A percentile compares a stretch with the other conserved stretches of the same genome.
Conservation (phyloP, 92 coral and sea anemone genomes). For the Phenganax stokvisi region DNA sequence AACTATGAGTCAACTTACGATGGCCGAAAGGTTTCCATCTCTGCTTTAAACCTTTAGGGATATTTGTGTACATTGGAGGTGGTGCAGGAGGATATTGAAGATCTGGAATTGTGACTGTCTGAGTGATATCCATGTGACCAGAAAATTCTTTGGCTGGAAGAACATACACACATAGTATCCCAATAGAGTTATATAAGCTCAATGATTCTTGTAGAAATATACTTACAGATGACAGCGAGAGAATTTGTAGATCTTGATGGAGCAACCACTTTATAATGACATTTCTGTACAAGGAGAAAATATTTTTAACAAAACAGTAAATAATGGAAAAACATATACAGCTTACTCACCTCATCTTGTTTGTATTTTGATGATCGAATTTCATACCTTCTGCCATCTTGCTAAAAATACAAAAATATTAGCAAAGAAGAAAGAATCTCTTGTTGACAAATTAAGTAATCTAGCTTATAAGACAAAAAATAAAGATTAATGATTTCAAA, state of each 20-base stretch:
- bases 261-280: slow-evolving; percentile 10
- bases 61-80: slow-evolving; percentile 36
- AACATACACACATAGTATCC: background rate
- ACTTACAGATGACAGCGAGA: slow-evolving; percentile 23
- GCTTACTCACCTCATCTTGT: background rate
- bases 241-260: slow-evolving; percentile 15
- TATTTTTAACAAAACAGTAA: background rate
- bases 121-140: slow-evolving; percentile 31
- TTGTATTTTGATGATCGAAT: slow-evolving; percentile 15
- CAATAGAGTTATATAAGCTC: background rate
- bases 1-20: slow-evolving; percentile 29
- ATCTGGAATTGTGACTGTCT: slow-evolving; percentile 22
- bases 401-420: background rate
- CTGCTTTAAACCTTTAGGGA: slow-evolving; percentile 25
- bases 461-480: background rate
- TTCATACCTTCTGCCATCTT: slow-evolving; percentile 8
- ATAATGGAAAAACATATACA: background rate
- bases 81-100: slow-evolving; percentile 15
- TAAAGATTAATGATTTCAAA: background rate
- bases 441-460: background rate
- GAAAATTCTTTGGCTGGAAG: slow-evolving; percentile 17
- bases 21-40: slow-evolving; percentile 53
- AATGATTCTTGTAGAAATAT: background rate
- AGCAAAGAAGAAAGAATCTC: background rate
- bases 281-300: background rate